Base-by-base conservation (phyloP, 2,888 invertebrate species). In the Caenorhabditis sinica region DNA sequence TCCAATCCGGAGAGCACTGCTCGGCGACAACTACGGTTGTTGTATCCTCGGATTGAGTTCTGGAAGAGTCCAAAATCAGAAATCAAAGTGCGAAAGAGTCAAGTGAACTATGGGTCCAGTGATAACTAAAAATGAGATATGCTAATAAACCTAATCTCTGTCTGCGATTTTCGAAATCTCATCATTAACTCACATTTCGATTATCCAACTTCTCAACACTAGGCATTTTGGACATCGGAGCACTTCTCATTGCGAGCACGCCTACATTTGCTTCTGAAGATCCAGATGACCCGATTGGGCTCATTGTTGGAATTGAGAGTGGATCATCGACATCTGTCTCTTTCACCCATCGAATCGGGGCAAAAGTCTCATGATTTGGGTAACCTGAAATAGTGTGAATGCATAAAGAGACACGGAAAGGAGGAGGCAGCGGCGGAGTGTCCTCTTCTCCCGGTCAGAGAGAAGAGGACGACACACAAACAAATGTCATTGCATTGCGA, bases 271-370 rank as follows among this genome's bases (percentile, higher is more conserved):
- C 72, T 66, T 77, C 81, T n/a, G 80, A 83, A 25, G 66, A 80
- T 13, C 74, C 84, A 15, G 66, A 73, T 11, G 85, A 83, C 1
- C 81, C 83, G 17, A 88, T 75, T 17, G 87, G 87, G 30, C 84
- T 87, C 81, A 88, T 80, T 11, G 84, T 85, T 11, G 89, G 85
- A 23, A 83, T 63, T 2, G 81, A 79, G 1, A 72, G 51, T 40
- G 89, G 89, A 28, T 85, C 89, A 72, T 89, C 89, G 43, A 89
- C 84, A 58, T 89, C 87, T 6, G 89, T 89, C 66, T 89, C 89
- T 61, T 89, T 89, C 51, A 89, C 79, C 88, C 88, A 88, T 43
- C 87, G 69, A 30, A 81, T 63, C 17, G 82, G 80, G 5, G 82
- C 76, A 49, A 74, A 83, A 4, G 45, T 68, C 17, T 83, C 83